Evolutionary conservation across 2,888 invertebrate genomes (phyloP).

Genomic region (Erebia ligea): DNA sequence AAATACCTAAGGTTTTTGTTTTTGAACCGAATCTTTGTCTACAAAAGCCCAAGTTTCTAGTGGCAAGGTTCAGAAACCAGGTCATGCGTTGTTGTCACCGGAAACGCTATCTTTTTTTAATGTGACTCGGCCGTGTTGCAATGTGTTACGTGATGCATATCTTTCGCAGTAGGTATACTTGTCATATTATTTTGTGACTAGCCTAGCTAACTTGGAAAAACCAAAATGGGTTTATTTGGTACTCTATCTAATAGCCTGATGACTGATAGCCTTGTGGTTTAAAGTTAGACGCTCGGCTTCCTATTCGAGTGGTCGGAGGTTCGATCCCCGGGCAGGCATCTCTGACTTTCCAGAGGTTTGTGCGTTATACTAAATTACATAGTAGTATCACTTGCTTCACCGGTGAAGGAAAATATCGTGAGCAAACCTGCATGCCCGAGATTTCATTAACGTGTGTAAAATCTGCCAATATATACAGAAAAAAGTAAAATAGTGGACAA

Average conservation of each 20-base stretch:
- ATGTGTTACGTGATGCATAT: conserved; percentile 31
- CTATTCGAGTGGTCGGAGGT: no score
- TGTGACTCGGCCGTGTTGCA: conserved; percentile 22
- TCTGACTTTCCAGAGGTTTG: no score
- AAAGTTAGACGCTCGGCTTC: no score
- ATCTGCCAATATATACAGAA: no score
- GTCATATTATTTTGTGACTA: not conserved
- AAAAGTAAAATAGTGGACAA: no score
- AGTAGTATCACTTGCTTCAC: not conserved
- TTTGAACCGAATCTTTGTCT: not conserved
- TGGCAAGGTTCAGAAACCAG: conserved; percentile 34
- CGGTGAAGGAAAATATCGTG: no score
- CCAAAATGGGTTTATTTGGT: not conserved
- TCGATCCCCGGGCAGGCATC: no score
- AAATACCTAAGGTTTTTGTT: no score
- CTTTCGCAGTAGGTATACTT: conserved; percentile 11
- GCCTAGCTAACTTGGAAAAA: not conserved
- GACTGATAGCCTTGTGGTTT: no score
- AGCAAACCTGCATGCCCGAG: no score
- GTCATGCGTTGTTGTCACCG: conserved; percentile 29
- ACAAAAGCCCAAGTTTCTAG: not conserved
- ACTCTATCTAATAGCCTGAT: not conserved
- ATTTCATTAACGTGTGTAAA: no score
- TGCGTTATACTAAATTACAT: no score
- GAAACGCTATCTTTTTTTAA: conserved; percentile 34